Evolutionary conservation across 2,113 vertebrate species (phyloP).

Genomic region (Tachycineta bicolor): DNA sequence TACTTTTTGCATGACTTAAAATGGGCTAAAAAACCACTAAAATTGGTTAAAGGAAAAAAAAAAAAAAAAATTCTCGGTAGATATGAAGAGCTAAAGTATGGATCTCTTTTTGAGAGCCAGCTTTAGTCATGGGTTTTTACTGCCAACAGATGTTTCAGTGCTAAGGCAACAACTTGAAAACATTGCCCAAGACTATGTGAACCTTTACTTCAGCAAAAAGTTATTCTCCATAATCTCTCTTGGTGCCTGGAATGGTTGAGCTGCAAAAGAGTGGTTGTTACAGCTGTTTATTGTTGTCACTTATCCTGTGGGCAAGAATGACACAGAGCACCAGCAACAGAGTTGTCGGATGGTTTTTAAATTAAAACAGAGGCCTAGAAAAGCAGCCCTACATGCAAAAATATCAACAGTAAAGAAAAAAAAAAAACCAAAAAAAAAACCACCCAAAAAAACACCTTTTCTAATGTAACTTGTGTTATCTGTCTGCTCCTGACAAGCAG

Average conservation of each 20-base stretch:
- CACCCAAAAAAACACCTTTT: too few species aligned
- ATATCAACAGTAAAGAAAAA: not conserved
- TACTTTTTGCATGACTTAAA: constrained; percentile 9
- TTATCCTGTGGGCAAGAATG: not conserved
- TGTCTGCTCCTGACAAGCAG: not conserved
- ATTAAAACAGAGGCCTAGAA: not conserved
- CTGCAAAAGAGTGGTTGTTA: not conserved
- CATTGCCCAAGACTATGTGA: not conserved
- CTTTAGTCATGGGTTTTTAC: not conserved
- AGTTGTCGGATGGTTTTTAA: not conserved
- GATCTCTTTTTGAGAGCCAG: not conserved
- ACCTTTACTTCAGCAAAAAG: constrained; percentile 14
- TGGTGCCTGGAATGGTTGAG: not conserved
- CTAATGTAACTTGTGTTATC: not conserved
- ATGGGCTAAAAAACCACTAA: not conserved
- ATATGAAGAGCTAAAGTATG: not conserved
- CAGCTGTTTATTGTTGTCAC: not conserved
- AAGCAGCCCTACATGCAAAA: not conserved
- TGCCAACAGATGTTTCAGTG: constrained; percentile 27
- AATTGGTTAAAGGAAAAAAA: not conserved
- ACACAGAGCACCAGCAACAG: not conserved
- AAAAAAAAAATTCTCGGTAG: not conserved
- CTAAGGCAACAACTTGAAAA: constrained; percentile 12
- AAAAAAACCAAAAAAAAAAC: too few species aligned
- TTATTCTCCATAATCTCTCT: constrained; percentile 28